phyloP scores from a whole-genome alignment of 2,797 vertebrate species.

The Platalea minor region DNA sequence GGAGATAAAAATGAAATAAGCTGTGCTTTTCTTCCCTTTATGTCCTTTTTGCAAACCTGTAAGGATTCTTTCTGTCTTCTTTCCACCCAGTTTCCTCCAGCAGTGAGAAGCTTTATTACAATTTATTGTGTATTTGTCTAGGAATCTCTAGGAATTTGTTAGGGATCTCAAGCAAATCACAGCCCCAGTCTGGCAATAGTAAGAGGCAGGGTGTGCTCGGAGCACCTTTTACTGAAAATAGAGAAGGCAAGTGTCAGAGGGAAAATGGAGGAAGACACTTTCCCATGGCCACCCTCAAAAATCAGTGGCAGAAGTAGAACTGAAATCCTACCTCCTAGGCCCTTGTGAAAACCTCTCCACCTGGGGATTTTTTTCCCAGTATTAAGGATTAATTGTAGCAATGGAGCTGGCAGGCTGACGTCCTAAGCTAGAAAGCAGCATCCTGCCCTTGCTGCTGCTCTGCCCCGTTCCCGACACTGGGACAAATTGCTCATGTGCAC shows the following conservation, averaged over 20 bases:
- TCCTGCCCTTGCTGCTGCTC: background rate
- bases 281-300: background rate
- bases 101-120: background rate
- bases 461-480: accelerated
- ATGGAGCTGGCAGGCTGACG: background rate
- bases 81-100: background rate
- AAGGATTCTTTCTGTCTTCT: background rate
- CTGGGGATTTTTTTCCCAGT: accelerated
- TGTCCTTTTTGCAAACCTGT: background rate
- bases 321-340: background rate
- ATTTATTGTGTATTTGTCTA: background rate
- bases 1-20: slow-evolving; percentile 35
- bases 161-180: background rate
- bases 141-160: background rate
- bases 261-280: background rate
- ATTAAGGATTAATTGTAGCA: background rate
- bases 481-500: accelerated
- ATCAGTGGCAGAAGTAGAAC: background rate
- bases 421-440: background rate
- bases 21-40: background rate
- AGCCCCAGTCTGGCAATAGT: background rate
- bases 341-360: accelerated
- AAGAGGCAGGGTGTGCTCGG: background rate
- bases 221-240: background rate
- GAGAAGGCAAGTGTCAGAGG: background rate